Evolutionary conservation across 2,113 vertebrate species (phyloP).

Genomic region (Zosterops hypoxanthus): DNA sequence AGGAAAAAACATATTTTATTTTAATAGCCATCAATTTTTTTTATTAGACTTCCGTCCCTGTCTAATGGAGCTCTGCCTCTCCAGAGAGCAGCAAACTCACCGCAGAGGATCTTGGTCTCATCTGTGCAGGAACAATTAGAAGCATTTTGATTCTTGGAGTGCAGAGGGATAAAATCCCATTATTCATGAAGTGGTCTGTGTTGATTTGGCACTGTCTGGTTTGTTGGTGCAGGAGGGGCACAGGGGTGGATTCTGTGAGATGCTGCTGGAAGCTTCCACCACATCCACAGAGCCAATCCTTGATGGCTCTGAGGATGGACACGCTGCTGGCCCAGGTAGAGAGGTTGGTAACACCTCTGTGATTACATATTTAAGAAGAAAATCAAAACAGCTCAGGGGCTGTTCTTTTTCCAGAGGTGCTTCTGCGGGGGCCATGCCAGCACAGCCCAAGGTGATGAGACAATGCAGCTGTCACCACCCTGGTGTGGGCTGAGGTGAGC

Average conservation of each 20-base stretch:
- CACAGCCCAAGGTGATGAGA: background rate
- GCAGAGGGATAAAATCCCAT: background rate
- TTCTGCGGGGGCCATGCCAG: background rate
- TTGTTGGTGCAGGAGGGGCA: background rate
- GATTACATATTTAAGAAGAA: background rate
- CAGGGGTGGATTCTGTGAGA: background rate
- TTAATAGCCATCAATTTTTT: background rate
- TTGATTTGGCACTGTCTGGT: background rate
- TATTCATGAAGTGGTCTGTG: slow-evolving; percentile 17
- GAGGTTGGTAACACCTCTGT: background rate
- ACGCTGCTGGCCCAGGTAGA: background rate
- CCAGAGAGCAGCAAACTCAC: background rate
- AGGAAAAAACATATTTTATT: background rate
- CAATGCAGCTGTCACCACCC: background rate
- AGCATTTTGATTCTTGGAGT: slow-evolving; percentile 24
- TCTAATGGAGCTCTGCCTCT: slow-evolving; percentile 25
- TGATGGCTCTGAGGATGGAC: background rate
- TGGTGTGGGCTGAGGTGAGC: background rate
- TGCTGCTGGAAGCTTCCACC: background rate
- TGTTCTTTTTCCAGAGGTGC: background rate
- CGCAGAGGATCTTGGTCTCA: slow-evolving; percentile 18
- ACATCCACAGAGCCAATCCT: background rate
- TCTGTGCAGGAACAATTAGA: slow-evolving; percentile 32
- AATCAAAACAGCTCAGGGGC: background rate
- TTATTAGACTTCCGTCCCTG: background rate